Percentiles rank a stretch among this genome's conserved stretches.
phyloP scores from a whole-genome alignment of 2,113 vertebrate genomes.

The Symphodus melops region DNA sequence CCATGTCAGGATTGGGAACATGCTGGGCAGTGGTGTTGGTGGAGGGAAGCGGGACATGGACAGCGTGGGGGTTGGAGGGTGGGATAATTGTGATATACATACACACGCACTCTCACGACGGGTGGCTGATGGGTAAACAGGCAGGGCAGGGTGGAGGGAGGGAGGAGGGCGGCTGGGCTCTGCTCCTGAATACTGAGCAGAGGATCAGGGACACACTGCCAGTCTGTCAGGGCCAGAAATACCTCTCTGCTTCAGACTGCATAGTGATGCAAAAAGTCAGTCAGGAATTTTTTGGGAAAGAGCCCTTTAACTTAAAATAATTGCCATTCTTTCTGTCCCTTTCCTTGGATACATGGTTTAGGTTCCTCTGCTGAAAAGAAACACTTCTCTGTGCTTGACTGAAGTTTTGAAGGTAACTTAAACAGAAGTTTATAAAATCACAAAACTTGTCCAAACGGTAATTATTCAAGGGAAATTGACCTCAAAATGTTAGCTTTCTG shows the following conservation, averaged over 20 bases:
- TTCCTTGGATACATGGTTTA: background rate
- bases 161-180: slow-evolving; percentile 53
- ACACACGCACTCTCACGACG: slow-evolving; percentile 71
- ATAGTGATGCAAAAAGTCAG: slow-evolving; percentile 57
- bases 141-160: slow-evolving; percentile 61
- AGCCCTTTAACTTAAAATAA: slow-evolving; percentile 13
- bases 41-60: slow-evolving; percentile 52
- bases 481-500: too few relatives aligned
- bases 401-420: too few relatives aligned
- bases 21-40: slow-evolving; percentile 65
- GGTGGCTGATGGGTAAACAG: slow-evolving; percentile 82
- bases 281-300: slow-evolving; percentile 45
- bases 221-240: slow-evolving; percentile 67
- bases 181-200: slow-evolving; percentile 81
- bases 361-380: background rate
- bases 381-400: too few relatives aligned
- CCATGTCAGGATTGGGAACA: slow-evolving; percentile 79
- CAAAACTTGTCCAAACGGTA: too few relatives aligned
- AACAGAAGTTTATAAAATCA: too few relatives aligned
- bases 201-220: slow-evolving; percentile 71
- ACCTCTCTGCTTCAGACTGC: slow-evolving; percentile 55
- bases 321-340: background rate
- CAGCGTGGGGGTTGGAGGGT: slow-evolving; percentile 58
- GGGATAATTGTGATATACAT: slow-evolving; percentile 81
- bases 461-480: too few relatives aligned